Base-by-base conservation (phyloP, 2,888 invertebrate genomes). In the Ryuthela nishihirai region DNA sequence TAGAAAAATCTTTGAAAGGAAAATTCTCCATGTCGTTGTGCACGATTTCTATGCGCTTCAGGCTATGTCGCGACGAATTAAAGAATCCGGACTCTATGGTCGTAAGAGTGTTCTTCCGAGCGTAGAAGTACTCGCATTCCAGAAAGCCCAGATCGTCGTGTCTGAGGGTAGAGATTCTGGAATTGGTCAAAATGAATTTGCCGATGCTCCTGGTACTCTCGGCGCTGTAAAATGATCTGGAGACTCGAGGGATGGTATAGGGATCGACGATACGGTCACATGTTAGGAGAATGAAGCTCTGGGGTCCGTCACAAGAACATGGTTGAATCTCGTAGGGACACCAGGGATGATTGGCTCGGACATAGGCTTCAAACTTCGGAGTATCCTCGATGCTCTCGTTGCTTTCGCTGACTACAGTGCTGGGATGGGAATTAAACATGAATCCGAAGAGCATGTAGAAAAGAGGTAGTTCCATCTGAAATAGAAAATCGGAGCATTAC, bases 1-100 rank as follows among this genome's bases (percentile, higher is more conserved):
- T 25, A 23, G 53, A 49, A 4, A 62, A 35, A 20, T 59, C 47
- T 18, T 52, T 49, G 29, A 64, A 64, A 10, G 64, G 64, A 36
- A 64, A 59, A 2, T 47, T 54, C 17, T 55, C 55, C 21, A 64
- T 32, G 9, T 64, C 60, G 21, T 62, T 62, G 32, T 64, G 62
- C 12, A 60, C 46, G n/a, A 64, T 62, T 48, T 64, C 64, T 9
- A 62, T 47, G 7, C 64, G 21, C 32, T 54, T 59, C 35, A 62
- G 17, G 1, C 42, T 38, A 3, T 46, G 36, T 25, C 43, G 41
- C 9, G 62, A 62, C 2, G 52, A 45, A 32, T 55, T 48, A 20
- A 64, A 59, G 20, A 55, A 49, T 20, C 48, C 54, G 5, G 47
- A 41, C 10, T 38, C 25, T 4, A 64, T 52, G 9, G 26, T 44